These are phyloP conservation scores for Piprites chloris DNA, from an alignment of 2,113 vertebrate species.

Conservation along the genomic window DNA sequence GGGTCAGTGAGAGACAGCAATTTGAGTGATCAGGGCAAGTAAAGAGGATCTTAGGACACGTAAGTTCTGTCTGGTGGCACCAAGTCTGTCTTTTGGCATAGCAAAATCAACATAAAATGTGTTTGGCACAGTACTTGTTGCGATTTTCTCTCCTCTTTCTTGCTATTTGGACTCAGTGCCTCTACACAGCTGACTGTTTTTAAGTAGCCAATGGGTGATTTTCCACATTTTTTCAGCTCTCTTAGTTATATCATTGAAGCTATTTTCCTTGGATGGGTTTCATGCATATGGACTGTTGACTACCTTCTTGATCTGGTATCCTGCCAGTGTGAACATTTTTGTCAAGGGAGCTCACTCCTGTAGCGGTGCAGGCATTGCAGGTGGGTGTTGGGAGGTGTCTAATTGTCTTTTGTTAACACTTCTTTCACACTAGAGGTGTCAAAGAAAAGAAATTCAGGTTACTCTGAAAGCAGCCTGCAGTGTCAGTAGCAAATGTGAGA, in stretches of 20 bases:
- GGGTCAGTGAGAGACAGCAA: background rate
- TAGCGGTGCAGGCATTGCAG: background rate
- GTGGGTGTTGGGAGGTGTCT: background rate
- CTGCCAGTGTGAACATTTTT: slow-evolving; percentile 30
- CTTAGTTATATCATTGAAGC: slow-evolving; percentile 34
- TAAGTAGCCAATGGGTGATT: slow-evolving; percentile 56
- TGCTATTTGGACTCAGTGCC: background rate
- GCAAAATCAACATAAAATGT: background rate
- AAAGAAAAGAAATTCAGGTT: background rate
- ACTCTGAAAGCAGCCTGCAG: background rate
- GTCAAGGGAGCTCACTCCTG: slow-evolving; percentile 11
- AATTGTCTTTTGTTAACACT: background rate
- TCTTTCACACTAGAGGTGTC: background rate
- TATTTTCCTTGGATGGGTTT: slow-evolving; percentile 64
- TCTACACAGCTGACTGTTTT: slow-evolving; percentile 21
- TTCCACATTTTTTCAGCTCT: slow-evolving; percentile 49
- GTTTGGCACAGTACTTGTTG: background rate
- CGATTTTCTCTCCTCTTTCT: background rate
- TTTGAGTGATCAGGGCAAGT: background rate
- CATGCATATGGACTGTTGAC: background rate
- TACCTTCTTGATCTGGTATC: slow-evolving; percentile 26
- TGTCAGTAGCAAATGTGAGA: background rate
- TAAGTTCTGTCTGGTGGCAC: background rate
- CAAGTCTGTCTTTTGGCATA: background rate
- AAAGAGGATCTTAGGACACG: background rate